Conservation (phyloP, 2,888 invertebrate genomes). For the Celastrina argiolus region DNA sequence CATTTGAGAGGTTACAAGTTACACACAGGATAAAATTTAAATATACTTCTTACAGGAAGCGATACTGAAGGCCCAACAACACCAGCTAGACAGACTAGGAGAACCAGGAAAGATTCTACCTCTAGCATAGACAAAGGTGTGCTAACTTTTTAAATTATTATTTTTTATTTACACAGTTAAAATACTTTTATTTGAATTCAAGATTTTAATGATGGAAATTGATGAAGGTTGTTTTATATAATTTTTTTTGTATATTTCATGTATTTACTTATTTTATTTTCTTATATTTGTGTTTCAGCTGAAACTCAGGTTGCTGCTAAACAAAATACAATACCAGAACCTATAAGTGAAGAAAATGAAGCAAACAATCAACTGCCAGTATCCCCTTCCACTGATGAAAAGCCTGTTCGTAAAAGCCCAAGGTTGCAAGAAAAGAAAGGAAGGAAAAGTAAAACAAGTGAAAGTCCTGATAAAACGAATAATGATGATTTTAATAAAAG, state of each 20-base stretch:
- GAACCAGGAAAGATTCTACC: constrained; percentile 58
- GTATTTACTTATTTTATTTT: no score
- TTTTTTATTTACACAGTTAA: constrained; percentile 22
- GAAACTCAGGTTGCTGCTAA: constrained; percentile 39
- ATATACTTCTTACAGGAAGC: constrained; percentile 54
- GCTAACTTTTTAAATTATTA: neutral
- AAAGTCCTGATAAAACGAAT: constrained; percentile 15
- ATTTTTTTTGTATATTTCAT: no score
- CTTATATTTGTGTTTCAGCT: constrained; percentile 40
- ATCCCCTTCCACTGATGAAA: constrained; percentile 23
- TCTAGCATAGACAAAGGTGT: constrained; percentile 63
- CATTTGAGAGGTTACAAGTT: neutral
- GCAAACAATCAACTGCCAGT: constrained; percentile 34
- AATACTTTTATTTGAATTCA: neutral
- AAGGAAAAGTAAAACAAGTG: constrained; percentile 33
- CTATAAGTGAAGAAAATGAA: constrained; percentile 55
- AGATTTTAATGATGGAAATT: no score
- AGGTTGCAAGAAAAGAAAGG: constrained; percentile 40
- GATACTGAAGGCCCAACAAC: constrained; percentile 57
- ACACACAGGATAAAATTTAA: neutral
- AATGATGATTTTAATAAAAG: constrained; percentile 5
- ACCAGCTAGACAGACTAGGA: constrained; percentile 49
- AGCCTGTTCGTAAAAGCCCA: constrained; percentile 37
- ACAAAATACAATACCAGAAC: constrained; percentile 39
- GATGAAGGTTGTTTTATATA: no score